Conservation (phyloP, 2,113 vertebrate species). For the Silurus glanis region DNA sequence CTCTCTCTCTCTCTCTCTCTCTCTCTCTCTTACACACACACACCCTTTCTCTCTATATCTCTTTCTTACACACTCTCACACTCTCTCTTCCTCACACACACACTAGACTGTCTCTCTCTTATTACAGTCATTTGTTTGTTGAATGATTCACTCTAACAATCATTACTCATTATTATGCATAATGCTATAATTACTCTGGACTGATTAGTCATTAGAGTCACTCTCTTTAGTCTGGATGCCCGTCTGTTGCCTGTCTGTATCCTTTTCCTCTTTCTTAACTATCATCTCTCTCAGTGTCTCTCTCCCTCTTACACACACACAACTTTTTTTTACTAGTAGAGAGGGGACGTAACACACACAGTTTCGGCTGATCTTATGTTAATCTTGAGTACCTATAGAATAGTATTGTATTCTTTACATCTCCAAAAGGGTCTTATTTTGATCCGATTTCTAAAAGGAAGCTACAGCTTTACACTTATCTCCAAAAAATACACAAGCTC, state of each 20-base stretch:
- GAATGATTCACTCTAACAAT: slow-evolving; percentile 11
- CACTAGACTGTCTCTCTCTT: neutral
- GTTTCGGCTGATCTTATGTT: too few relatives aligned
- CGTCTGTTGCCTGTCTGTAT: neutral
- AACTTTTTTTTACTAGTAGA: neutral
- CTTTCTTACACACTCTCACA: neutral
- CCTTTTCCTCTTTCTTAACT: neutral
- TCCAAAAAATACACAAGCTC: too few relatives aligned
- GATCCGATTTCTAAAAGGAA: too few relatives aligned
- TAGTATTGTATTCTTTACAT: too few relatives aligned
- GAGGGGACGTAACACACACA: too few relatives aligned
- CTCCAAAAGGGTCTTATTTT: too few relatives aligned
- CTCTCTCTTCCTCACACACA: neutral
- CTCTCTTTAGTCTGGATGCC: slow-evolving; percentile 4
- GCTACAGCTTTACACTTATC: too few relatives aligned
- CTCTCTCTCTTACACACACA: neutral
- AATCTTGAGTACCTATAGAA: too few relatives aligned
- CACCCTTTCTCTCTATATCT: neutral
- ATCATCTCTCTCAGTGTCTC: neutral
- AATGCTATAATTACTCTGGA: slow-evolving; percentile 23
- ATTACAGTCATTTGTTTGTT: slow-evolving; percentile 2
- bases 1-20: neutral
- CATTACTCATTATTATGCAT: slow-evolving; percentile 34
- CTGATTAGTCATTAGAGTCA: slow-evolving; percentile 20
- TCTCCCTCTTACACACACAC: neutral